Conservation (phyloP, 1,140 invertebrate species). For the Megalonaias nervosa region DNA sequence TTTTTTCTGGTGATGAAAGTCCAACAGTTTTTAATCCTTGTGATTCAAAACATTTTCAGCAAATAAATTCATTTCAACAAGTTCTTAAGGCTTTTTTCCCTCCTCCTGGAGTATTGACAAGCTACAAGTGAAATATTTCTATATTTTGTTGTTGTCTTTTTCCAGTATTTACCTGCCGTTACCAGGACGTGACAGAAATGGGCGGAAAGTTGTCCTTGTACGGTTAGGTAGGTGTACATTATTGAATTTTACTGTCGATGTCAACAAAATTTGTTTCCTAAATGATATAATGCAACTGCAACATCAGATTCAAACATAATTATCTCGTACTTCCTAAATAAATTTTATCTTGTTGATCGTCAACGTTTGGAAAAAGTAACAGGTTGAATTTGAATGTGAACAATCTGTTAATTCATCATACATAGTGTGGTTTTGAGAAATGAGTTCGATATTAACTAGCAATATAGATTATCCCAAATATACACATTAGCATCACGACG, state of each 20-base stretch:
- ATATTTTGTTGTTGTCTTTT: slow-evolving; percentile 27
- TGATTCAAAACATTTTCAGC: too few species aligned
- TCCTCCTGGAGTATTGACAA: too few species aligned
- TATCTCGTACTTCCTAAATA: background rate
- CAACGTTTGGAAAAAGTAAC: slow-evolving; percentile 83
- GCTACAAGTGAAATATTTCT: background rate
- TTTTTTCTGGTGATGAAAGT: too few species aligned
- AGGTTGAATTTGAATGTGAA: slow-evolving; percentile 68
- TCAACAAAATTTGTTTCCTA: background rate
- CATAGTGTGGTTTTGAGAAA: too few species aligned
- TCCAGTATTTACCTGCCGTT: slow-evolving; percentile 82
- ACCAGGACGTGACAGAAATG: slow-evolving; percentile 80
- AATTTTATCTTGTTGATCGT: slow-evolving; percentile 17
- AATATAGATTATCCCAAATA: too few species aligned
- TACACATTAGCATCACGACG: too few species aligned
- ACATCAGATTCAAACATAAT: slow-evolving; percentile 4
- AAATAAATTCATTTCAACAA: background rate
- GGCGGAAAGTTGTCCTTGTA: slow-evolving; percentile 81
- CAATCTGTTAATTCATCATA: background rate
- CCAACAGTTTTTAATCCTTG: too few species aligned
- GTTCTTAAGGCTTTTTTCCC: background rate
- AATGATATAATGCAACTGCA: background rate
- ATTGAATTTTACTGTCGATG: background rate
- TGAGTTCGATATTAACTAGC: too few species aligned
- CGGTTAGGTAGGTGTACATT: slow-evolving; percentile 44